A percentile compares a stretch with the other conserved stretches of the same genome.
These are phyloP conservation scores for Embiotoca jacksoni DNA, from an alignment of 2,113 vertebrate genomes.

Conservation along the genomic window DNA sequence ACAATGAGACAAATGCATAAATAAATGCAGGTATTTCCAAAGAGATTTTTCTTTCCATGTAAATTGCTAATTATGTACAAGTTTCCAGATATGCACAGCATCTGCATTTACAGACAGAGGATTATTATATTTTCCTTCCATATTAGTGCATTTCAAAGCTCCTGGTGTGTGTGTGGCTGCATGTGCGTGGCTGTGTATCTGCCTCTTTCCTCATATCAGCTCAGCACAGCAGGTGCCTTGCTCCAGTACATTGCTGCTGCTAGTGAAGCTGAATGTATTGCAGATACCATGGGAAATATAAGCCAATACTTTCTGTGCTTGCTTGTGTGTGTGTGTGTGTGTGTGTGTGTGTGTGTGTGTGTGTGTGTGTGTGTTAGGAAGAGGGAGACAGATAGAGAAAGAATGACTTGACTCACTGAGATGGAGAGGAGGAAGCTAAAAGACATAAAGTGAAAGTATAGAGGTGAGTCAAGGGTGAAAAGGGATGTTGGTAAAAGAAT, in stretches of 20 bases:
- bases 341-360: not conserved
- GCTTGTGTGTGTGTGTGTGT: conserved; percentile 30
- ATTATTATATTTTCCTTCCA: conserved; percentile 33
- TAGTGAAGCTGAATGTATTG: conserved; percentile 71
- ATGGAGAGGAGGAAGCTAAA: conserved; percentile 45
- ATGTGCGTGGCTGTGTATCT: conserved; percentile 19
- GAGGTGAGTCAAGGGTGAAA: conserved; percentile 45
- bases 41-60: not conserved
- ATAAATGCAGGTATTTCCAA: not conserved
- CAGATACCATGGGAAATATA: conserved; percentile 77
- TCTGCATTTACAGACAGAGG: conserved; percentile 43
- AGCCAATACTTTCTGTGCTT: conserved; percentile 59
- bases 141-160: conserved; percentile 47
- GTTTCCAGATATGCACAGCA: not conserved
- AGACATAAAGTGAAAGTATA: conserved; percentile 45
- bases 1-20: too few relatives aligned
- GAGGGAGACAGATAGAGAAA: conserved; percentile 32
- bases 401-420: conserved; percentile 51
- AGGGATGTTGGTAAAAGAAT: conserved; percentile 22
- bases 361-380: too few relatives aligned
- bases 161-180: conserved; percentile 8
- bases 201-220: conserved; percentile 74
- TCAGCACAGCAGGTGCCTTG: conserved; percentile 76
- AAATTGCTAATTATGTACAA: conserved; percentile 15
- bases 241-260: conserved; percentile 71